phyloP scores from a whole-genome alignment of 2,113 vertebrate genomes.

The Podarcis cretensis region DNA sequence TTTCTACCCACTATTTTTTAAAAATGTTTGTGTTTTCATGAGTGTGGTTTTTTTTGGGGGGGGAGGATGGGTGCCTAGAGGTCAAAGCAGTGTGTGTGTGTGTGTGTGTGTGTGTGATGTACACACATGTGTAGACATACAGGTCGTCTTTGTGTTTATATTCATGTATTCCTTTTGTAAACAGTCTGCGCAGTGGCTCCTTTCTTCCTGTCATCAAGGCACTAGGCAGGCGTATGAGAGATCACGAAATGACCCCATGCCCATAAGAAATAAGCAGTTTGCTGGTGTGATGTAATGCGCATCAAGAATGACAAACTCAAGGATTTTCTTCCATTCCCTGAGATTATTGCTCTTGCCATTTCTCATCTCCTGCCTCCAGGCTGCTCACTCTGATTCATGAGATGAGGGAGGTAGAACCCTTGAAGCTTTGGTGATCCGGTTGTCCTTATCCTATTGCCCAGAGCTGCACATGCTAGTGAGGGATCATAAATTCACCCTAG shows the following conservation, averaged over 20 bases:
- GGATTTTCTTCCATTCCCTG: constrained; percentile 19
- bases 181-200: not conserved
- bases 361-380: constrained; percentile 29
- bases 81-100: not conserved
- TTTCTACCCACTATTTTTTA: no score
- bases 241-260: constrained; percentile 12
- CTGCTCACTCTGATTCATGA: constrained; percentile 35
- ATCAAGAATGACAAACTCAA: constrained; percentile 42
- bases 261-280: constrained; percentile 28
- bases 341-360: constrained; percentile 34
- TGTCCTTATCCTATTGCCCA: constrained; percentile 34
- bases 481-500: constrained; percentile 35
- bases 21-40: not conserved
- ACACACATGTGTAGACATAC: not conserved
- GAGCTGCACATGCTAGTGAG: constrained; percentile 22
- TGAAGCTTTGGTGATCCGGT: constrained; percentile 32
- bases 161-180: not conserved
- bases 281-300: constrained; percentile 28
- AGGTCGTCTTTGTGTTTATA: not conserved
- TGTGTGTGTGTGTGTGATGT: not conserved
- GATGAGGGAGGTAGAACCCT: constrained; percentile 10
- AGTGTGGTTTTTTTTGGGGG: not conserved
- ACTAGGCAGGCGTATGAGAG: not conserved
- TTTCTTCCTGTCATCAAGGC: not conserved
- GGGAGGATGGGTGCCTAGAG: not conserved